Evolutionary conservation across 2,113 vertebrate species (phyloP), one percentile per base, ranked within the genome.

Genomic region (Boleophthalmus pectinirostris): DNA sequence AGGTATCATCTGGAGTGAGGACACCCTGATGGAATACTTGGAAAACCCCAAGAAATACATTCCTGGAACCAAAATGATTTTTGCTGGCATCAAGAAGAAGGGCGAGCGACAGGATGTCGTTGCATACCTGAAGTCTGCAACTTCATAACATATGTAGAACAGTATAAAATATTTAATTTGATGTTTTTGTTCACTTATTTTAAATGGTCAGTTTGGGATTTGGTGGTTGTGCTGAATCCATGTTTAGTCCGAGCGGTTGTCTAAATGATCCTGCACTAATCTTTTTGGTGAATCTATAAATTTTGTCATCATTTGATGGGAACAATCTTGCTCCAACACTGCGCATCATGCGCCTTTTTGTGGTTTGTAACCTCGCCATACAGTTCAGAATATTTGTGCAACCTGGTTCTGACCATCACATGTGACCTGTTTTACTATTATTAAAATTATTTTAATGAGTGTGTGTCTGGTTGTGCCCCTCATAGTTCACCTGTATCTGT

Each of bases 31-130:
- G 85, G 93, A 95, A 77, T 96, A 96, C 92, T 93, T 98, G 92
- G 94, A 97, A 82, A 96, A 97, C 77, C 94, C 95, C 35, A 96
- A 96, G 92, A 97, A 97, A 87, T 95, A 95, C 85, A 96, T 95
- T 87, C 94, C 94, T 67, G 93, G 93, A 85, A 97, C 92, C 74
- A 96, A 97, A 90, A 96, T 94, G 84, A 87, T 95, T 82, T 98
- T 97, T 76, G 92, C 93, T 73, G 94, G 94, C 72, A 94, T 96
- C 90, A 96, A 95, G 88, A 97, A 96, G 93, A 95, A 96, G 89
- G 94, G 85, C 6, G 95, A 97, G 78, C 95, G 94, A 72, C 60
- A 79, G 72, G 93, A 96, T 79, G 87, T 96, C 70, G 87, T 94
- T 72, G 87, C 92, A 16, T 96, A 96, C 89, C 91, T 97, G 71